Base-by-base conservation (phyloP, 2,113 vertebrate species). In the Gorsachius goisagi region DNA sequence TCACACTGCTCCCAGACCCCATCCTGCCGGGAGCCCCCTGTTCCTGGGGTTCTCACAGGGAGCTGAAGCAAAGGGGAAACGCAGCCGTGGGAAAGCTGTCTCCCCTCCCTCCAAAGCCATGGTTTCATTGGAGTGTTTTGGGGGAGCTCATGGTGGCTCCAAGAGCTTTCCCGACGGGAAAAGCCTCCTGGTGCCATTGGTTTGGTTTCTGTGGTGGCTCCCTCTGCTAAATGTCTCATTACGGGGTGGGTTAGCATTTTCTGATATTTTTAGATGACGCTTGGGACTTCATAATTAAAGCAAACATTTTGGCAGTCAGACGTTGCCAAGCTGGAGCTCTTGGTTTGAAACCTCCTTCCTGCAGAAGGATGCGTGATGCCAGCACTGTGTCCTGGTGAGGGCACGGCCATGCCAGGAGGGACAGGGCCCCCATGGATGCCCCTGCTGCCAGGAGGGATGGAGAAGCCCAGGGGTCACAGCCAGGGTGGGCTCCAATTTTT, bases 361-460 rank as follows among this genome's bases (percentile, higher is more conserved):
- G 0, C 60, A 76, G 74, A 83, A 79, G 22, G n/a, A 12, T 22
- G 49, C 0, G 0, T 1, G 3, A 20, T 2, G 5, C 39, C 2
- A 8, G 30, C 1, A 6, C 37, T 39, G 6, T 0, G 0, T 59
- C 39, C 45, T 3, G 1, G 20, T 14, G 47, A 74, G 50, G 30
- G 6, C 28, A 86, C 1, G 6, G 67, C 58, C 1, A 0, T 53
- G 19, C 58, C 3, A 2, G 59, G 30, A 88, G 32, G 32, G 59
- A 45, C 50, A 19, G 37, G 22, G 33, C 26, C 21, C 59, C 59
- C 2, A 0, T 32, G 27, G 47, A 16, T 45, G 5, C 20, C 28
- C 12, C 9, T 10, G 14, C 7, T 55, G 52, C 24, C 0, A 5
- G 26, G 22, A 75, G 45, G 20, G 78, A 30, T 39, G 16, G 21